phyloP scores from a whole-genome alignment of 2,113 vertebrate species.

The Pseudorhombus dupliciocellatus region DNA sequence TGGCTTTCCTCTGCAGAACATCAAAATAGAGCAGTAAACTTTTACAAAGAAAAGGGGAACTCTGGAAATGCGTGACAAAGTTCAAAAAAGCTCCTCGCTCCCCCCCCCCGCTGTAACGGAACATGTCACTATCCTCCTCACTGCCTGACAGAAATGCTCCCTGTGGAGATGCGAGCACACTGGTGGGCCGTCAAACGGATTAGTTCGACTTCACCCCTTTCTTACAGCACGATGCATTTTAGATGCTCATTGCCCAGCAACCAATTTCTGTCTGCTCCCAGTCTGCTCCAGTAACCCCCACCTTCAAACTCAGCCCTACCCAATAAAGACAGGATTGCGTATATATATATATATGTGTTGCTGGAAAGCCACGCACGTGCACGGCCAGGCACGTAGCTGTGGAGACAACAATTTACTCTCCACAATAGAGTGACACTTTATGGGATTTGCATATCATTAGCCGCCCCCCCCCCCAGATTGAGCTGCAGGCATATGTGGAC shows the following conservation, averaged over 20 bases:
- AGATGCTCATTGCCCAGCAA: constrained; percentile 38
- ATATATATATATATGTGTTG: constrained; percentile 17
- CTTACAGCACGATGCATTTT: constrained; percentile 28
- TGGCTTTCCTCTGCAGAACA: constrained; percentile 1
- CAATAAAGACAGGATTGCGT: constrained; percentile 15
- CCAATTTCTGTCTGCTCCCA: constrained; percentile 20
- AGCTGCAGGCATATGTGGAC: constrained; percentile 22
- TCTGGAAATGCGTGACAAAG: constrained; percentile 8
- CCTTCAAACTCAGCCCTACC: neutral
- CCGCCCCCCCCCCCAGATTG: constrained; percentile 30
- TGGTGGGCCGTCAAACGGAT: constrained; percentile 40
- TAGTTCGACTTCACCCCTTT: constrained; percentile 60
- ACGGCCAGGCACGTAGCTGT: constrained; percentile 20
- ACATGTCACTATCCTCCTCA: neutral
- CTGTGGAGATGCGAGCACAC: constrained; percentile 8
- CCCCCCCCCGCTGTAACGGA: constrained; percentile 10
- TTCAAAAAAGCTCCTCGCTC: neutral
- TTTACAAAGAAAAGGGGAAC: neutral
- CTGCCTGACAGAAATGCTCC: constrained; percentile 2
- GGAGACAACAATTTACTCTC: constrained; percentile 54
- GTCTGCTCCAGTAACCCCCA: constrained; percentile 17
- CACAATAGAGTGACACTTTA: constrained; percentile 41
- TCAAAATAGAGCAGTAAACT: constrained; percentile 4
- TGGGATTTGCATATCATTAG: constrained; percentile 72
- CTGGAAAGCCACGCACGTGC: constrained; percentile 5